phyloP scores from a whole-genome alignment of 2,797 vertebrate species.

The Ataeniobius toweri region DNA sequence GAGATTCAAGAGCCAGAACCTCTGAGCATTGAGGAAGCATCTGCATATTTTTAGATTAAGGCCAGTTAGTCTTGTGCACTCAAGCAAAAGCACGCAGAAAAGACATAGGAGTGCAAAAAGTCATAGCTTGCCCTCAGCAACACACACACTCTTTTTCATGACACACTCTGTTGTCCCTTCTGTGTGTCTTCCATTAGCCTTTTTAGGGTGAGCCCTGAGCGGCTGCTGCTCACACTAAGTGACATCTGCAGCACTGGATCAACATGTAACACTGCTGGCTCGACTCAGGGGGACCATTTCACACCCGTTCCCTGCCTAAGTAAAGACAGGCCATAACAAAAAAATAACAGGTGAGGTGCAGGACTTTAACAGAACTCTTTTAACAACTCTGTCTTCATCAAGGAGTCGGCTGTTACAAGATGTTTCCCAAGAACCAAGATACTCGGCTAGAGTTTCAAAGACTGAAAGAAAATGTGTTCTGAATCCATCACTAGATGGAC shows the following conservation, averaged over 20 bases:
- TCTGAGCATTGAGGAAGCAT: slow-evolving; percentile 15
- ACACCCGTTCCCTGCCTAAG: slow-evolving; percentile 39
- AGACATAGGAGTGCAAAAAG: slow-evolving; percentile 30
- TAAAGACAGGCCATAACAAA: slow-evolving; percentile 49
- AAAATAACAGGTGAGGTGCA: slow-evolving; percentile 34
- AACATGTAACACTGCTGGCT: slow-evolving; percentile 37
- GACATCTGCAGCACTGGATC: slow-evolving; percentile 69
- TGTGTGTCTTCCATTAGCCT: slow-evolving; percentile 48
- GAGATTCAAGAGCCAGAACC: not conserved
- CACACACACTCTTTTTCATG: slow-evolving; percentile 39
- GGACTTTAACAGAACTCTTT: slow-evolving; percentile 23
- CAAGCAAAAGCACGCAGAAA: slow-evolving; percentile 6
- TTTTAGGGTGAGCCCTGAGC: slow-evolving; percentile 63
- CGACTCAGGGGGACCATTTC: slow-evolving; percentile 20
- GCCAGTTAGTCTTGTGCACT: slow-evolving; percentile 9
- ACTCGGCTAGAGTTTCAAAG: slow-evolving; percentile 41
- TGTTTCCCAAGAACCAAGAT: slow-evolving; percentile 34
- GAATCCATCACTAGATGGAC: slow-evolving; percentile 40
- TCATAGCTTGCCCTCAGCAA: slow-evolving; percentile 35
- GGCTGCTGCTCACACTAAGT: slow-evolving; percentile 64
- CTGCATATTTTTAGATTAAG: slow-evolving; percentile 13
- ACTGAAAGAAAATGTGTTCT: slow-evolving; percentile 13
- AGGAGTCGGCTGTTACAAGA: slow-evolving; percentile 53
- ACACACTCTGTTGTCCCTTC: slow-evolving; percentile 34
- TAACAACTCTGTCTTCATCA: slow-evolving; percentile 25